Base-by-base conservation (phyloP, 2,888 invertebrate genomes). In the Ametastegia equiseti region DNA sequence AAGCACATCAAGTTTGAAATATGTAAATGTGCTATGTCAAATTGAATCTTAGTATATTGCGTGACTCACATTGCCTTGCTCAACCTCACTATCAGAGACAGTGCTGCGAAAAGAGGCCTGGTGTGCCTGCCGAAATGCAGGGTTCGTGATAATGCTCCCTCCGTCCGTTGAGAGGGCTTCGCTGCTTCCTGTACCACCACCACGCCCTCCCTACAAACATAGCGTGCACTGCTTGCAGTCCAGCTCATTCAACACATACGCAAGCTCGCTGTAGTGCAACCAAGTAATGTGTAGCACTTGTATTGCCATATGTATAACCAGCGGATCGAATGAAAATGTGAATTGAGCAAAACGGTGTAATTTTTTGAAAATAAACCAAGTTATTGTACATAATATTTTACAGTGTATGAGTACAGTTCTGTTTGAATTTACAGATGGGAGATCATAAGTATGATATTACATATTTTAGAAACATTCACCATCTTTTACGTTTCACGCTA, bases 81-180 rank as follows among this genome's bases (percentile, higher is more conserved):
- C 96, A 91, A 97, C 96, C 93, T 98, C 98, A 90, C 97, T 98
- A 92, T 98, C 98, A 88, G 98, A 98, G 89, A 98, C 96, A 87
- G 98, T 97, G 88, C 97, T 97, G 90, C 98, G 95, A 94, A 97
- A 96, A 67, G 93, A 93, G 88, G 94, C 94, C 88, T 96, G 95
- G 92, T 95, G 94, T 94, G 96, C 89, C 93, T 93, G 92, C 94
- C 95, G 92, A 94, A 94, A 96, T 89, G 96, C 95, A 87, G 96
- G 95, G 93, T 96, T 96, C 90, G 95, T 96, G 88, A 96, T 96
- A 92, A 96, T 96, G 91, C 96, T 96, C 90, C 96, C 96, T 88
- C 95, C 95, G 89, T 96, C 96, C 88, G 95, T 89, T 75, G 91
- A 90, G 82, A 90, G 87, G 83, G 90, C 89, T 86, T 91, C 91